A percentile compares a stretch with the other conserved stretches of the same genome.
Conservation (phyloP, 2,113 vertebrate species). For the Redunca redunca region DNA sequence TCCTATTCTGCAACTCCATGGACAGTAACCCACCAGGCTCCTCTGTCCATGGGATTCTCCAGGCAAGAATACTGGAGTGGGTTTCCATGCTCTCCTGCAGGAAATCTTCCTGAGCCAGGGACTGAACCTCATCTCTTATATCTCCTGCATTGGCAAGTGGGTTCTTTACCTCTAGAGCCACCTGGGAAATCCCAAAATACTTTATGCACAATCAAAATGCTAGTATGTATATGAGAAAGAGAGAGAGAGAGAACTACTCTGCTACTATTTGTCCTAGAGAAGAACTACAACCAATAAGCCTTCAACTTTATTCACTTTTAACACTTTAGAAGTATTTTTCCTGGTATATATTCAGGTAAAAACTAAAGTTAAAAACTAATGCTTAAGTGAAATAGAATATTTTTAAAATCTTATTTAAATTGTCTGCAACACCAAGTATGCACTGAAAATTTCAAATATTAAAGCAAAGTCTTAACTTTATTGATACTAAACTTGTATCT, state of each 20-base stretch:
- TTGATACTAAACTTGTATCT: background rate
- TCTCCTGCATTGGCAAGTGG: background rate
- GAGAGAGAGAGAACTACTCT: background rate
- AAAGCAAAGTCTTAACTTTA: background rate
- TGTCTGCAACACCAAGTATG: background rate
- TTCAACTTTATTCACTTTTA: background rate
- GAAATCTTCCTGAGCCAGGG: background rate
- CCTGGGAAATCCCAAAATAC: background rate
- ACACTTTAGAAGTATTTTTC: background rate
- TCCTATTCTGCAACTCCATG: background rate
- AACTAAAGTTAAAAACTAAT: background rate
- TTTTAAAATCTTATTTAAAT: background rate
- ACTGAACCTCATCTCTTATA: background rate
- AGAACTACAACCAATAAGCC: background rate
- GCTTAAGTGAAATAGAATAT: background rate
- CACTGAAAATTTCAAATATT: background rate
- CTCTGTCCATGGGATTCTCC: background rate
- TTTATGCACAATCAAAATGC: background rate
- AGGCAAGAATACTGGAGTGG: background rate
- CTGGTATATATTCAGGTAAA: background rate
- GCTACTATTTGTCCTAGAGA: background rate
- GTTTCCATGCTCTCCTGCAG: background rate
- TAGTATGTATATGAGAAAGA: background rate
- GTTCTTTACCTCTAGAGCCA: background rate
- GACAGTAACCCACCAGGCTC: background rate